These are phyloP conservation scores for Dyspetes luteomarginatus DNA, from an alignment of 2,888 invertebrate genomes.

Conservation along the genomic window DNA sequence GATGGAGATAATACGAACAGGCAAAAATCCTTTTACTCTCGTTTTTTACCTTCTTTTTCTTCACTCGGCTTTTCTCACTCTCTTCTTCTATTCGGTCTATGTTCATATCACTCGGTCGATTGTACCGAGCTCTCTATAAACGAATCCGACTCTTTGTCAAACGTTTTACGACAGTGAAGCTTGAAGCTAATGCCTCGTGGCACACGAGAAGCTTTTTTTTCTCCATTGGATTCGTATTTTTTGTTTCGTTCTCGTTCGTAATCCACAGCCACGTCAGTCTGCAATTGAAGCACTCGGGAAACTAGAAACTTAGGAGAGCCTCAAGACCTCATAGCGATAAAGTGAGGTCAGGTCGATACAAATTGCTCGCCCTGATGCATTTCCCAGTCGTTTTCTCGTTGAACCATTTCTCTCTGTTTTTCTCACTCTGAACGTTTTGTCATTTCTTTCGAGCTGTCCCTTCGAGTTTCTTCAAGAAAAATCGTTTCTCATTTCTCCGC, in stretches of 20 bases:
- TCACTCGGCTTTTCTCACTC: conserved; percentile 31
- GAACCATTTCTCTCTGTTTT: neutral
- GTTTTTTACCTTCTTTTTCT: conserved; percentile 16
- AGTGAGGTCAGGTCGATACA: neutral
- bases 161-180: conserved; percentile 13
- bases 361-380: neutral
- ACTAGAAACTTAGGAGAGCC: neutral
- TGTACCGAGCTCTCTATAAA: conserved; percentile 5
- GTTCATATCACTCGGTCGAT: conserved; percentile 20
- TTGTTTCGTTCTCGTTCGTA: neutral
- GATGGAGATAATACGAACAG: conserved; percentile 57
- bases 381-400: neutral
- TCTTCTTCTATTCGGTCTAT: neutral
- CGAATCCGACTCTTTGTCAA: conserved; percentile 51
- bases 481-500: conserved; percentile 20
- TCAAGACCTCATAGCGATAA: neutral
- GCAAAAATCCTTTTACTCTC: conserved; percentile 60
- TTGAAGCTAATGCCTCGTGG: neutral
- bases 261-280: neutral
- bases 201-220: conserved; percentile 26
- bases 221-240: neutral
- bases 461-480: conserved; percentile 4
- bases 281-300: neutral
- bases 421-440: neutral
- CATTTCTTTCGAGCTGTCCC: conserved; percentile 30